A percentile compares a stretch with the other conserved stretches of the same genome.
Evolutionary conservation across 2,113 vertebrate species (phyloP).

Genomic region (Anolis sagrei): DNA sequence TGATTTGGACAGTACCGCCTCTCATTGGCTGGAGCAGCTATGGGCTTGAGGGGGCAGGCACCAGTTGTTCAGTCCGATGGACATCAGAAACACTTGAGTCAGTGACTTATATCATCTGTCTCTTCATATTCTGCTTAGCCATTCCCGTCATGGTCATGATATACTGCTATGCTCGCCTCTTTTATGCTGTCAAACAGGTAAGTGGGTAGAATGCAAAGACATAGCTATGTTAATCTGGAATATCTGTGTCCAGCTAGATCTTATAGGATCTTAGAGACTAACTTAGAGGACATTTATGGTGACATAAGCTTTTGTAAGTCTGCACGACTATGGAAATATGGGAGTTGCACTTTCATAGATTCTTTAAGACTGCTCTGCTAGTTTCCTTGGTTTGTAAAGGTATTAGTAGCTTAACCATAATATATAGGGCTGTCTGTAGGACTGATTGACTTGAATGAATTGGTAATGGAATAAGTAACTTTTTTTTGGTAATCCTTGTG

Average conservation of each 20-base stretch:
- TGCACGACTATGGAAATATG: too few relatives aligned
- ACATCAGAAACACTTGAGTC: conserved; percentile 77
- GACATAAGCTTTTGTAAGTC: too few relatives aligned
- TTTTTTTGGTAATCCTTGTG: background rate
- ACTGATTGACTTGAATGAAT: background rate
- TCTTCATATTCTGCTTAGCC: conserved; percentile 88
- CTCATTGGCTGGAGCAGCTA: conserved; percentile 91
- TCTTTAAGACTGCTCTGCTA: too few relatives aligned
- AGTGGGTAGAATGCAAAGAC: background rate
- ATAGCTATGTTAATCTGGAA: too few relatives aligned
- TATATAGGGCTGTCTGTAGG: too few relatives aligned
- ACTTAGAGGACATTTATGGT: too few relatives aligned
- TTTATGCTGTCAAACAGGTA: conserved; percentile 87
- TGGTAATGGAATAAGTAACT: background rate
- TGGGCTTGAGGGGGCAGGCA: conserved; percentile 84
- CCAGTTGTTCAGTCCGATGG: conserved; percentile 89
- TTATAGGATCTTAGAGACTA: too few relatives aligned
- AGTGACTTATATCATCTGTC: conserved; percentile 86
- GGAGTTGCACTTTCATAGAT: too few relatives aligned
- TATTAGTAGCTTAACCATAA: too few relatives aligned
- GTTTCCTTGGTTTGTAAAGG: too few relatives aligned
- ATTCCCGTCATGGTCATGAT: conserved; percentile 85
- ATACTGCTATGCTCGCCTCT: conserved; percentile 86
- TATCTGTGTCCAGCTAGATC: too few relatives aligned
- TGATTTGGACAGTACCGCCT: conserved; percentile 88